Conservation (phyloP, 2,888 invertebrate genomes). For the Biston stratarius region DNA sequence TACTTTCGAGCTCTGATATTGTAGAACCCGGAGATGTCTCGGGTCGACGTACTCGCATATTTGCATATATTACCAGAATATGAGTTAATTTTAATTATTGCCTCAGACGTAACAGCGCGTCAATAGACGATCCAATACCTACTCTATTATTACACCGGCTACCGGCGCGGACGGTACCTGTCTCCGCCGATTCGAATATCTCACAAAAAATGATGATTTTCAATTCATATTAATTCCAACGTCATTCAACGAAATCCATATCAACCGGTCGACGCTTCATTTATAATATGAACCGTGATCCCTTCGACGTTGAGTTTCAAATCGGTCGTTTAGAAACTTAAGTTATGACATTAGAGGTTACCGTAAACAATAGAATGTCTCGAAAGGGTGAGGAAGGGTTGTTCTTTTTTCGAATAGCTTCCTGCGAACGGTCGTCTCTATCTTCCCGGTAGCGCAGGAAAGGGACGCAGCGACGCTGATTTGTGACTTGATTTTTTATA, state of each 20-base stretch:
- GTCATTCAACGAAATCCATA: slow-evolving; percentile 44
- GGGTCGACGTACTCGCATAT: slow-evolving; percentile 73
- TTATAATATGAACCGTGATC: slow-evolving; percentile 41
- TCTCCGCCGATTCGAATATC: slow-evolving; percentile 64
- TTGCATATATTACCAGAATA: slow-evolving; percentile 69
- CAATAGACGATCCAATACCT: slow-evolving; percentile 48
- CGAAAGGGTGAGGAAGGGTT: slow-evolving; percentile 84
- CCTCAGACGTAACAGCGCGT: slow-evolving; percentile 49
- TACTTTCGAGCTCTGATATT: slow-evolving; percentile 18
- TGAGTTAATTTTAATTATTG: slow-evolving; percentile 59
- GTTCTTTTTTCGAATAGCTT: slow-evolving; percentile 83
- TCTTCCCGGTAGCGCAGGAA: slow-evolving; percentile 57
- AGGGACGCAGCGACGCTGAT: slow-evolving; percentile 59
- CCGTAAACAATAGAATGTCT: slow-evolving; percentile 77
- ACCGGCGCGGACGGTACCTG: slow-evolving; percentile 66
- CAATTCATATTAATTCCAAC: slow-evolving; percentile 69
- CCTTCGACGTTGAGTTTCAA: slow-evolving; percentile 51
- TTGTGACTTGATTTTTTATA: slow-evolving; percentile 63
- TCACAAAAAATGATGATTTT: slow-evolving; percentile 63
- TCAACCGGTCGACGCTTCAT: slow-evolving; percentile 7
- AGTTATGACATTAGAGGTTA: slow-evolving; percentile 62
- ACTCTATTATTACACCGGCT: slow-evolving; percentile 45
- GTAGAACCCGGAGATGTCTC: slow-evolving; percentile 47
- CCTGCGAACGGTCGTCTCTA: slow-evolving; percentile 72
- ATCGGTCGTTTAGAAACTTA: slow-evolving; percentile 47